A percentile compares a stretch with the other conserved stretches of the same genome.
Conservation (phyloP, 2,888 invertebrate species). For the Cerastis rubricosa region DNA sequence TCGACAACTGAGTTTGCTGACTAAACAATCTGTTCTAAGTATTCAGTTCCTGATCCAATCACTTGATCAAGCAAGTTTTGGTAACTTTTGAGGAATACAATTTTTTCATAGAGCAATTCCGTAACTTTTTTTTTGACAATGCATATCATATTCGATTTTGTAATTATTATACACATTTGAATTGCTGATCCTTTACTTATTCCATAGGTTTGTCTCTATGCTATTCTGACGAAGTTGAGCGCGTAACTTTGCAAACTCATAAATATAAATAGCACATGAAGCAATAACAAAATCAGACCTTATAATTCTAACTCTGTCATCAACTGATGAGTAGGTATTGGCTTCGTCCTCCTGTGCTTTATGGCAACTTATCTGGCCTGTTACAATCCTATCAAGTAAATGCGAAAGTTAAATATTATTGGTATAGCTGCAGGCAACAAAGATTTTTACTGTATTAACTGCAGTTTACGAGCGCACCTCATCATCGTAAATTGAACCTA, state of each 20-base stretch:
- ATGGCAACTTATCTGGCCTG: neutral
- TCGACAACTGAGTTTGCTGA: neutral
- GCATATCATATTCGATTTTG: neutral
- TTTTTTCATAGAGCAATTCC: neutral
- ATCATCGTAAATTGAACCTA: neutral
- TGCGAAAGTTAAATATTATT: slow-evolving; percentile 1
- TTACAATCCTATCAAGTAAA: neutral
- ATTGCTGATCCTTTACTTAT: no score
- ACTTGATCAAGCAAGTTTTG: neutral
- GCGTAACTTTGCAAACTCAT: neutral
- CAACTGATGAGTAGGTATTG: neutral
- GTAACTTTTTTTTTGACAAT: neutral
- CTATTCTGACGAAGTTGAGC: neutral
- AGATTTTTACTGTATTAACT: neutral
- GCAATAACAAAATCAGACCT: slow-evolving; percentile 3
- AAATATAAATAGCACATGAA: neutral
- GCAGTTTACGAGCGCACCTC: neutral
- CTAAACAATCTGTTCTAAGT: neutral
- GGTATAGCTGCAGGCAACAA: slow-evolving; percentile 4
- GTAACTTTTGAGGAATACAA: slow-evolving; percentile 1
- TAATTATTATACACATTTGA: neutral
- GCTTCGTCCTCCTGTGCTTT: neutral
- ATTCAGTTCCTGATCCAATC: slow-evolving; percentile 5
- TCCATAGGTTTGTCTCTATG: neutral
- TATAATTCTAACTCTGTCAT: neutral